Base-by-base conservation (phyloP, 2,888 invertebrate species). In the Eudasyphora cyanicolor region DNA sequence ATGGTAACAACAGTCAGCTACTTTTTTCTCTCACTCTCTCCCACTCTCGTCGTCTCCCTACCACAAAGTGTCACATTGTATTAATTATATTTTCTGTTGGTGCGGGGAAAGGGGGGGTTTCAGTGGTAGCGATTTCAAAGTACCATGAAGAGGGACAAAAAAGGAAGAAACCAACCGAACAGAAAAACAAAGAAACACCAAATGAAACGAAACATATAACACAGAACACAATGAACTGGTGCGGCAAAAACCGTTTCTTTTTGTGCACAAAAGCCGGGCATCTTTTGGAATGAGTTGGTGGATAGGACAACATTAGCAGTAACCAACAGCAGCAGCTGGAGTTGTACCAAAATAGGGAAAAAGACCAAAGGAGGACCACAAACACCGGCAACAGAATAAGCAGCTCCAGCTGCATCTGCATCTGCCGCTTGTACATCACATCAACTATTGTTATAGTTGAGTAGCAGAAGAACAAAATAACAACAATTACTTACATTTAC, bases 61-160 rank as follows among this genome's bases (percentile, higher is more conserved):
- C 85, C 85, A 82, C 85, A 85, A 85, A 82, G 77, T 82, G 82
- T 82, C 85, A 85, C 81, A 81, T 82, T 85, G 85, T 82, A 76
- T 85, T 85, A 85, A 82, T 85, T 81, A 82, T 78, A 76, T 84
- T 81, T 84, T 76, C 35, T 69, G 73, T n/a, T n/a, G n/a, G 76
- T 38, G 69, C 21, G 38, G 17, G 1, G 32, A 54, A 57, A 57
- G 24, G 57, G 24, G 27, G 12, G 12, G 60, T n/a, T n/a, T n/a
- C 3, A 24, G 57, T n/a, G 14, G n/a, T 29, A 32, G 51, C n/a
- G n/a, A n/a, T n/a, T n/a, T n/a, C n/a, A n/a, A n/a, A n/a, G n/a
- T n/a, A n/a, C n/a, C n/a, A n/a, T n/a, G n/a, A n/a, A 42, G 24
- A 42, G 42, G 21, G 60, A 54, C 29, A 71, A 4, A 76, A n/a